Evolutionary conservation across 2,888 invertebrate species (phyloP).

Genomic region (Megastigmus dorsalis): DNA sequence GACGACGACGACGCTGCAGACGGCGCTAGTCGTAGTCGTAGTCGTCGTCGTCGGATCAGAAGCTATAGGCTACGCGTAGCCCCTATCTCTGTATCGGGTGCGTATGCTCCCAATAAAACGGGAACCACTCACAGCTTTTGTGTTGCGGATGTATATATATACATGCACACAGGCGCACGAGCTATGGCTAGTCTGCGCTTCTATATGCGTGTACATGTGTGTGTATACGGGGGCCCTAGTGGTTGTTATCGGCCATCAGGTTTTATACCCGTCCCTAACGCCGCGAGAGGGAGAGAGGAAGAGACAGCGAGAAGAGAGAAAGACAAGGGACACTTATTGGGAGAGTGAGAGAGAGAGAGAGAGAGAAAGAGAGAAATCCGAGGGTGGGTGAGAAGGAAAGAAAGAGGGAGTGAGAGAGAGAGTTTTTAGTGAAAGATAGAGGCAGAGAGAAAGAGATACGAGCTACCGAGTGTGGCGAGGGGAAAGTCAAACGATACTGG

Average conservation of each 20-base stretch:
- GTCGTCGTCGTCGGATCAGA: background rate
- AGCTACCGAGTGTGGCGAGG: conserved; percentile 24
- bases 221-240: conserved; percentile 66
- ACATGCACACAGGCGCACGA: background rate
- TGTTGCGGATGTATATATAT: conserved; percentile 57
- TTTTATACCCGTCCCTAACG: conserved; percentile 71
- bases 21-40: background rate
- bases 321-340: background rate
- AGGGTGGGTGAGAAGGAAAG: background rate
- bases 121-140: conserved; percentile 74
- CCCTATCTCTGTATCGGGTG: conserved; percentile 60
- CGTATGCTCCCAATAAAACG: conserved; percentile 74
- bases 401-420: conserved; percentile 18
- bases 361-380: conserved; percentile 6
- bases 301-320: background rate
- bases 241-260: conserved; percentile 75
- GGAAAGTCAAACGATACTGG: conserved; percentile 68
- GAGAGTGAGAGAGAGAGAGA: conserved; percentile 18
- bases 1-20: background rate
- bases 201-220: conserved; percentile 34
- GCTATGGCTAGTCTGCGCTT: background rate
- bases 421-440: no score
- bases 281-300: conserved; percentile 42
- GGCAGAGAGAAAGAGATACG: conserved; percentile 36
- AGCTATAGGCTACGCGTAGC: background rate